phyloP scores from a whole-genome alignment of 2,797 vertebrate genomes.

The Spondyliosoma cantharus region DNA sequence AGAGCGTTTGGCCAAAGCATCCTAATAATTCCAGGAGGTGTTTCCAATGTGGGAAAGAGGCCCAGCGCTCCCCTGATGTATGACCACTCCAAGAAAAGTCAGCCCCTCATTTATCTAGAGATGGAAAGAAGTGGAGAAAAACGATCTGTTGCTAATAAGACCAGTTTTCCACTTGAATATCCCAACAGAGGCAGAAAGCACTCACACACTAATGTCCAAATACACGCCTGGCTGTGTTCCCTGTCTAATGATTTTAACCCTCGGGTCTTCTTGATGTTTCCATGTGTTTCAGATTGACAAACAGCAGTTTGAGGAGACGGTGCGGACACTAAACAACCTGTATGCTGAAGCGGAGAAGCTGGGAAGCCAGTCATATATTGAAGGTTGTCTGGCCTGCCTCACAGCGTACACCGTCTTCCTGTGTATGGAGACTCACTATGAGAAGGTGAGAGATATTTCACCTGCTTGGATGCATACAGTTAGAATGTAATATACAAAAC shows the following conservation, averaged over 20 bases:
- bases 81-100: conserved; percentile 59
- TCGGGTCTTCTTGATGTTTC: neutral
- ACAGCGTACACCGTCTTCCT: conserved; percentile 96
- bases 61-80: conserved; percentile 58
- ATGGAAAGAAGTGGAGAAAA: conserved; percentile 45
- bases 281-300: conserved; percentile 87
- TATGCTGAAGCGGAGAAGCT: conserved; percentile 97
- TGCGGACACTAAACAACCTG: conserved; percentile 91
- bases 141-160: conserved; percentile 41
- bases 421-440: conserved; percentile 98
- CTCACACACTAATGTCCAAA: conserved; percentile 16
- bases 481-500: neutral
- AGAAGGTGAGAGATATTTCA: conserved; percentile 86
- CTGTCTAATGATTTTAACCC: neutral
- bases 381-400: conserved; percentile 95
- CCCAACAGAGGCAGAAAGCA: conserved; percentile 16
- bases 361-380: conserved; percentile 93
- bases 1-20: conserved; percentile 58
- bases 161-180: conserved; percentile 43
- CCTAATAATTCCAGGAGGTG: conserved; percentile 57
- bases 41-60: conserved; percentile 56
- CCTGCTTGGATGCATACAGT: neutral
- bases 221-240: neutral
- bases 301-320: conserved; percentile 96
- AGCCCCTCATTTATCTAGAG: conserved; percentile 53